phyloP scores from a whole-genome alignment of 1,140 invertebrate genomes.

The Drosophila ohnishii region DNA sequence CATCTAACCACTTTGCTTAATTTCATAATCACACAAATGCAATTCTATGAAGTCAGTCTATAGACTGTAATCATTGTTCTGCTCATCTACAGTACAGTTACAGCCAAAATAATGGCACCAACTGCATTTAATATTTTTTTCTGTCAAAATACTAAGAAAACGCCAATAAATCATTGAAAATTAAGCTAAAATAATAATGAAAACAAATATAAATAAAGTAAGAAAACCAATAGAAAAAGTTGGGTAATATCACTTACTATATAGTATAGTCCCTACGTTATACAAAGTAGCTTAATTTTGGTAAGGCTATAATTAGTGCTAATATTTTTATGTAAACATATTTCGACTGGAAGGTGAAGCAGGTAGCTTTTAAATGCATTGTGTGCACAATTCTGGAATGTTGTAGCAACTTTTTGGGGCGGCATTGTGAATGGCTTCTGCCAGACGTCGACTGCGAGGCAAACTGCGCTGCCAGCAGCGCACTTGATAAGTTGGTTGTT shows the following conservation, averaged over 20 bases:
- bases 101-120: not conserved
- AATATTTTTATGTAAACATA: not conserved
- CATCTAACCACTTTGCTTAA: not conserved
- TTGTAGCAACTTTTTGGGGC: constrained; percentile 64
- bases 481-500: constrained; percentile 38
- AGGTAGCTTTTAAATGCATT: not conserved
- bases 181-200: not conserved
- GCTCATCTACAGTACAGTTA: not conserved
- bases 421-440: constrained; percentile 65
- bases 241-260: not conserved
- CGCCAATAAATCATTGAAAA: too few species aligned
- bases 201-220: too few species aligned
- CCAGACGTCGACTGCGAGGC: constrained; percentile 8
- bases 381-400: constrained; percentile 52
- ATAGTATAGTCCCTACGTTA: not conserved
- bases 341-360: not conserved
- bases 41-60: not conserved
- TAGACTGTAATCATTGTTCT: not conserved
- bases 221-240: not conserved
- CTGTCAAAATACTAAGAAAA: not conserved
- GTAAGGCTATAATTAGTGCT: constrained; percentile 1
- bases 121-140: not conserved
- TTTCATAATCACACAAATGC: not conserved
- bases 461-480: constrained; percentile 36
- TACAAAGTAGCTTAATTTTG: not conserved